phyloP scores from a whole-genome alignment of 2,113 vertebrate species.

The Zingel zingel region DNA sequence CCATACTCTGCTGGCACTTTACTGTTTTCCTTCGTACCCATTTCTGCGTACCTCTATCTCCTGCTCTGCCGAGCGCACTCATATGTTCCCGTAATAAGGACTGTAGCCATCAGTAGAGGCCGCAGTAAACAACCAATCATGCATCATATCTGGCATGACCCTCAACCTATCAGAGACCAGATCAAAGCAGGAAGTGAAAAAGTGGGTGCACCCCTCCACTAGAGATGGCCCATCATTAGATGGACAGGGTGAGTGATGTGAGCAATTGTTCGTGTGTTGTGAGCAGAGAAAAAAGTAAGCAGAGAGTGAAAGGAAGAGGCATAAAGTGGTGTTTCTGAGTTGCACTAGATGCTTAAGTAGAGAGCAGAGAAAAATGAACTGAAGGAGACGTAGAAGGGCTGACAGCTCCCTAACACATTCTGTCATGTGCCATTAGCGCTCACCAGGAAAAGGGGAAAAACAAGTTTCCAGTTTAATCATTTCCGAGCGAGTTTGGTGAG shows the following conservation, averaged over 20 bases:
- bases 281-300: not conserved
- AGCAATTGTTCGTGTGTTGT: not conserved
- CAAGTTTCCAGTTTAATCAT: constrained; percentile 60
- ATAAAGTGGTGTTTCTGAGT: constrained; percentile 21
- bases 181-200: constrained; percentile 67
- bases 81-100: constrained; percentile 61
- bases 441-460: constrained; percentile 52
- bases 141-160: constrained; percentile 48
- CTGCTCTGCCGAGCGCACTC: constrained; percentile 28
- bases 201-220: constrained; percentile 10
- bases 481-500: constrained; percentile 36
- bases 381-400: constrained; percentile 45
- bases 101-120: constrained; percentile 17
- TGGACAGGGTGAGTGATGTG: constrained; percentile 13
- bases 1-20: constrained; percentile 42
- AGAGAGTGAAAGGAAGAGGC: constrained; percentile 4
- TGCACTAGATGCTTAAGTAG: constrained; percentile 36
- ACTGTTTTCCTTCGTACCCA: constrained; percentile 30
- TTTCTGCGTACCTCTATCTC: constrained; percentile 47
- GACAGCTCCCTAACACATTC: constrained; percentile 49
- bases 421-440: constrained; percentile 64
- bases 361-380: constrained; percentile 36
- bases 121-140: constrained; percentile 68
- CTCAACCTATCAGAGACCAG: constrained; percentile 56
- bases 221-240: constrained; percentile 53